A percentile compares a stretch with the other conserved stretches of the same genome.
Evolutionary conservation across 64 coral and sea anemone species (phyloP).

Genomic region (Stichodactyla helianthus): DNA sequence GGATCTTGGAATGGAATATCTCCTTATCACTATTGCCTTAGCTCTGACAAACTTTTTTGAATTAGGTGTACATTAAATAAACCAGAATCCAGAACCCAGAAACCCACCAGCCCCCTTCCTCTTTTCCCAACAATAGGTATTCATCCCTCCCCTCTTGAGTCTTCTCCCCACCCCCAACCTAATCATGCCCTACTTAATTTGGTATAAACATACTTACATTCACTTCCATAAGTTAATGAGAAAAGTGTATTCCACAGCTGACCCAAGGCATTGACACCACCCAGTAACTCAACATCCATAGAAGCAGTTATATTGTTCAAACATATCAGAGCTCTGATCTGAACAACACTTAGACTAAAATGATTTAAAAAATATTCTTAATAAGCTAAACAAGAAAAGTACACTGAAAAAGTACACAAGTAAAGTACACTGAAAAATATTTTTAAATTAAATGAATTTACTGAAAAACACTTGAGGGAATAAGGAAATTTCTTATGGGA

Average conservation of each 20-base stretch:
- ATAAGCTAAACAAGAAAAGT: not conserved
- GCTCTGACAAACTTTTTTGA: no score
- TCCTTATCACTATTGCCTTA: no score
- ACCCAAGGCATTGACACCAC: conserved; percentile 55
- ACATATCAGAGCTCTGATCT: conserved; percentile 78
- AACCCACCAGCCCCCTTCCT: no score
- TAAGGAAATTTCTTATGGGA: not conserved
- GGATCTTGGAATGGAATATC: no score
- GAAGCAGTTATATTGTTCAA: conserved; percentile 83
- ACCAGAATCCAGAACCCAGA: no score
- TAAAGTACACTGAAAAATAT: not conserved
- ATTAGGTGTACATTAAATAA: no score
- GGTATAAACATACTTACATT: conserved; percentile 39
- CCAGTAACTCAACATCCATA: conserved; percentile 60
- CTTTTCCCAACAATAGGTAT: no score
- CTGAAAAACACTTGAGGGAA: not conserved
- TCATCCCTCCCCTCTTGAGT: no score
- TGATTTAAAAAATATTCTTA: not conserved
- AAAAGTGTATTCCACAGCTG: conserved; percentile 83
- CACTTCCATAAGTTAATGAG: conserved; percentile 54
- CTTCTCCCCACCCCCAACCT: no score
- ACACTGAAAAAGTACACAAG: not conserved
- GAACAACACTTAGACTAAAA: conserved; percentile 66
- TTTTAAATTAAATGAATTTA: no score
- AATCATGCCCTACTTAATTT: not conserved